These are phyloP conservation scores for Balanococcus diminutus DNA, from an alignment of 2,888 invertebrate genomes.

Conservation along the genomic window DNA sequence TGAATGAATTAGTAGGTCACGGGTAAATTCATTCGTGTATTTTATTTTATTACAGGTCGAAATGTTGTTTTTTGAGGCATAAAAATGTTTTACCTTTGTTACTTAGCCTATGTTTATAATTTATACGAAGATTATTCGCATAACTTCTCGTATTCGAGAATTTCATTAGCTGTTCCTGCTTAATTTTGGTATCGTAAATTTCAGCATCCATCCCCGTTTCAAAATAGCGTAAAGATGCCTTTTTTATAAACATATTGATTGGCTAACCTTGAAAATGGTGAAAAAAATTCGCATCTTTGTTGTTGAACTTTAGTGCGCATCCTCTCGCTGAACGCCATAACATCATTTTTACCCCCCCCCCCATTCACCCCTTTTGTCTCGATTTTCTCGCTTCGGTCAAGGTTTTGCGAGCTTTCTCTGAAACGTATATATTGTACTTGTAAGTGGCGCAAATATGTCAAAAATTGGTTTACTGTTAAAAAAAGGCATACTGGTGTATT, in stretches of 20 bases:
- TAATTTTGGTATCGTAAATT: background rate
- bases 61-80: conserved; percentile 12
- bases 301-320: background rate
- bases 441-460: background rate
- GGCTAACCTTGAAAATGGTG: conserved; percentile 8
- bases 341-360: background rate
- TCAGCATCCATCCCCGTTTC: background rate
- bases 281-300: conserved; percentile 7
- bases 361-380: background rate
- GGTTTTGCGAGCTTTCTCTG: background rate
- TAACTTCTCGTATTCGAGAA: background rate
- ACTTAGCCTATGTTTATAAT: background rate
- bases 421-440: background rate
- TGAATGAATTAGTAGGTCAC: conserved; percentile 37
- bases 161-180: no score
- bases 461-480: background rate
- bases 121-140: background rate
- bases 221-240: background rate
- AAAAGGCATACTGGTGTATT: background rate
- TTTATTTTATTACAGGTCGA: conserved; percentile 4
- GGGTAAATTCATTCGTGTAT: conserved; percentile 39
- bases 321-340: background rate
- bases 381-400: background rate
- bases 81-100: background rate
- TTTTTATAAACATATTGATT: background rate